Percentiles rank a stretch among this genome's conserved stretches.
phyloP scores from a whole-genome alignment of 2,888 invertebrate species.

The Latheticus oryzae region DNA sequence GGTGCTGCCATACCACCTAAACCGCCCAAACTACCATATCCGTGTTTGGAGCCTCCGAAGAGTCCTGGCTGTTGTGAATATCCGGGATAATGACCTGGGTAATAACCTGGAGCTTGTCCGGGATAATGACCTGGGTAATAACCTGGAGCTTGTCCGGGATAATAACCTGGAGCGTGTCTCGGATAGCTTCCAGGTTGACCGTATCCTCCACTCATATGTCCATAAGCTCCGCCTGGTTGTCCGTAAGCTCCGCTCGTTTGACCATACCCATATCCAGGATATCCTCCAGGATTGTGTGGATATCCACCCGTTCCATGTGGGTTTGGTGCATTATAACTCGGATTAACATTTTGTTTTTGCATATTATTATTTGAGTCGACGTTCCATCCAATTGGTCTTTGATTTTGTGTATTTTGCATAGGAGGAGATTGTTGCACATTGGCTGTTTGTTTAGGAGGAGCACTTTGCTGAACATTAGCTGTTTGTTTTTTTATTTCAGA shows the following conservation, averaged over 20 bases:
- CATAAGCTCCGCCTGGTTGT: constrained; percentile 1
- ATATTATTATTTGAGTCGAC: constrained; percentile 42
- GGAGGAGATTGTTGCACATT: constrained; percentile 34
- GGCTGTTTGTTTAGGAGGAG: constrained; percentile 44
- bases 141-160: constrained; percentile 25
- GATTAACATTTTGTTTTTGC: constrained; percentile 37
- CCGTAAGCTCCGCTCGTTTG: not conserved
- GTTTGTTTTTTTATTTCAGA: constrained; percentile 48
- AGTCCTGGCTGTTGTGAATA: not conserved
- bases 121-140: constrained; percentile 4
- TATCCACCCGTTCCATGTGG: constrained; percentile 6
- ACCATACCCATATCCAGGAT: not conserved
- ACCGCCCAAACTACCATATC: constrained; percentile 41
- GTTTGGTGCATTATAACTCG: constrained; percentile 8
- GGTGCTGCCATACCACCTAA: constrained; percentile 46
- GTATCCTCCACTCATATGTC: not conserved
- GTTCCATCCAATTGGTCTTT: constrained; percentile 52
- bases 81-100: constrained; percentile 21
- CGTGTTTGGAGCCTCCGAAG: not conserved
- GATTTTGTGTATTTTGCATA: not conserved
- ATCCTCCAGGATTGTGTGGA: not conserved
- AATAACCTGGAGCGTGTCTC: constrained; percentile 26
- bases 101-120: constrained; percentile 26
- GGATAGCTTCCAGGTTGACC: constrained; percentile 7
- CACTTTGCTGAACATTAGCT: constrained; percentile 37